phyloP scores from a whole-genome alignment of 2,888 invertebrate genomes.

The Drosophila macrospina region DNA sequence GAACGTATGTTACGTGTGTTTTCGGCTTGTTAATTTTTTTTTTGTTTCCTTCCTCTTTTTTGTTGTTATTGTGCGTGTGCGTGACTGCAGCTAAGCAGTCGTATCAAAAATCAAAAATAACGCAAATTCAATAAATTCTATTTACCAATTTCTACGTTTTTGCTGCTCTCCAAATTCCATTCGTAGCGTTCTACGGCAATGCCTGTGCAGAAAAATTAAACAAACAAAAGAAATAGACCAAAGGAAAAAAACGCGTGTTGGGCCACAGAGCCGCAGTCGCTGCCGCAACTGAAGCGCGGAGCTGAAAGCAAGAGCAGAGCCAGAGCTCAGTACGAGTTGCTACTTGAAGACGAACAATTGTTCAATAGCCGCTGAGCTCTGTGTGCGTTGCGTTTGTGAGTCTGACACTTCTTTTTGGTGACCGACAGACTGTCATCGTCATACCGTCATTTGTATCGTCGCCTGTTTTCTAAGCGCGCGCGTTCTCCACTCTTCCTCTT shows the following conservation, averaged over 20 bases:
- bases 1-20: conserved; percentile 77
- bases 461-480: conserved; percentile 46
- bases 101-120: conserved; percentile 23
- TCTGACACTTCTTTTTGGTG: conserved; percentile 18
- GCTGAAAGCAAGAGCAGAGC: conserved; percentile 7
- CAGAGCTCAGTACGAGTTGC: conserved; percentile 35
- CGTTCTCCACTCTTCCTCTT: conserved; percentile 49
- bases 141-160: conserved; percentile 1
- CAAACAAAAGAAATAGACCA: conserved; percentile 58
- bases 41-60: conserved; percentile 62
- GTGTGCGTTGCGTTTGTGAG: conserved; percentile 2
- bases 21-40: conserved; percentile 70
- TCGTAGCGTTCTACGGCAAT: conserved; percentile 18
- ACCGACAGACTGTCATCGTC: conserved; percentile 19
- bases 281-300: conserved; percentile 34
- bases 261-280: conserved; percentile 27
- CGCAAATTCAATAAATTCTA: conserved; percentile 9
- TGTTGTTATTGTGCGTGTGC: conserved; percentile 67
- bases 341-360: conserved; percentile 40
- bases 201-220: conserved; percentile 49
- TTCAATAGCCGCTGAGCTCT: conserved; percentile 28
- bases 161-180: conserved; percentile 5
- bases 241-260: conserved; percentile 50
- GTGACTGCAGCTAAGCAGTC: conserved; percentile 35
- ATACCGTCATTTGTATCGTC: conserved; percentile 21